Conservation (phyloP, 2,113 vertebrate genomes). For the Eretmochelys imbricata region DNA sequence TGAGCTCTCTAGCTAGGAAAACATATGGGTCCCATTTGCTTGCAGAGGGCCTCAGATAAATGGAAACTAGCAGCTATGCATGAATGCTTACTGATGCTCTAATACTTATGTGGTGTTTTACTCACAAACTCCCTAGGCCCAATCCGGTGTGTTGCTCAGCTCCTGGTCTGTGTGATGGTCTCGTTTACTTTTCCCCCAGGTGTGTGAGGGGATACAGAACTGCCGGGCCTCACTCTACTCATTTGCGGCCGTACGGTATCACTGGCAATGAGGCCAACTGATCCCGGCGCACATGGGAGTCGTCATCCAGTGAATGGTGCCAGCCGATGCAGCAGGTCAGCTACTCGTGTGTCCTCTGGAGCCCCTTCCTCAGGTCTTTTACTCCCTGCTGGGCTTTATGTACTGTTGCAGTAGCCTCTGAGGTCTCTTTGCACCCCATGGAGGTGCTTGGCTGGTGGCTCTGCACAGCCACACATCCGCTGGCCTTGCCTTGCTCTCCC, state of each 20-base stretch:
- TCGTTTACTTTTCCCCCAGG: neutral
- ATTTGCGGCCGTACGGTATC: neutral
- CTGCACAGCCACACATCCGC: neutral
- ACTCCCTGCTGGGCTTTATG: neutral
- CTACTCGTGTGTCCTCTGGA: neutral
- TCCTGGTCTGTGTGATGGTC: neutral
- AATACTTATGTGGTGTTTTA: neutral
- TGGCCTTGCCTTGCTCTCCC: neutral
- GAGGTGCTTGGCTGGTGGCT: neutral
- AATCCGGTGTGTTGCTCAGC: neutral
- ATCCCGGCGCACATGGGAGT: neutral
- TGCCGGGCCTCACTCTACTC: conserved; percentile 14
- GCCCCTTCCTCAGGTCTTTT: neutral
- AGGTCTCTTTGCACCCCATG: neutral
- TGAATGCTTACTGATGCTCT: neutral
- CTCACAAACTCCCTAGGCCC: neutral
- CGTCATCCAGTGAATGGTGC: neutral
- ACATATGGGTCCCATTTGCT: neutral
- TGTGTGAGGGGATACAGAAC: neutral
- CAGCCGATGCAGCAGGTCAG: neutral
- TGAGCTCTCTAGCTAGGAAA: neutral
- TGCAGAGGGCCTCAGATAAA: no score
- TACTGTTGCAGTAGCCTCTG: neutral
- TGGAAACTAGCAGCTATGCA: neutral
- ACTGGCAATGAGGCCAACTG: neutral